Evolutionary conservation across 2,797 vertebrate genomes (phyloP).

Genomic region (Nannoperca australis): DNA sequence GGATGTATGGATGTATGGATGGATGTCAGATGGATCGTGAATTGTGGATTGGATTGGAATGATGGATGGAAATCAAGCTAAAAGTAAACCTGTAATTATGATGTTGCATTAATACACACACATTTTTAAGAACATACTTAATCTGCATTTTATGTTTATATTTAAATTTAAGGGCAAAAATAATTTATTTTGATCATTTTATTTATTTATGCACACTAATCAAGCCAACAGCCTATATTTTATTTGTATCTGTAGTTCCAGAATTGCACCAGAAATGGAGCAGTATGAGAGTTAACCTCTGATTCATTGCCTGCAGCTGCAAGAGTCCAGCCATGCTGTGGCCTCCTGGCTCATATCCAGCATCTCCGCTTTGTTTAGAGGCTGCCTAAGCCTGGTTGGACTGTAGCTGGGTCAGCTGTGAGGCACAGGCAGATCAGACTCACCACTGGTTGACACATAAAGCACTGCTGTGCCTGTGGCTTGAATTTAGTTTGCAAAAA

Average conservation of each 20-base stretch:
- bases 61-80: not conserved
- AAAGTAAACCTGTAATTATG: not conserved
- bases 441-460: slow-evolving; percentile 49
- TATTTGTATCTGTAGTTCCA: not conserved
- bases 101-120: not conserved
- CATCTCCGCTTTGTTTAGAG: slow-evolving; percentile 56
- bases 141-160: slow-evolving; percentile 8
- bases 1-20: not conserved
- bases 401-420: slow-evolving; percentile 48
- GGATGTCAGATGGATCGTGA: too few species aligned
- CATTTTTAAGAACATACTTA: not conserved
- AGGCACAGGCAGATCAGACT: slow-evolving; percentile 46
- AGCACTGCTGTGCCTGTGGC: slow-evolving; percentile 35
- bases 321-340: slow-evolving; percentile 35
- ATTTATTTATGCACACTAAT: not conserved
- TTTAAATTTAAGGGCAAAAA: slow-evolving; percentile 11
- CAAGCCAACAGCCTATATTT: not conserved
- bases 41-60: too few species aligned
- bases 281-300: not conserved
- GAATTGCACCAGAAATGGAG: slow-evolving; percentile 11
- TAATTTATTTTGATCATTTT: too few species aligned
- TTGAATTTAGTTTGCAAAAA: slow-evolving; percentile 32
- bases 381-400: slow-evolving; percentile 44
- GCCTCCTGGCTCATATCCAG: slow-evolving; percentile 37
- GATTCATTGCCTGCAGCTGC: slow-evolving; percentile 23